Conservation (phyloP, 92 coral and sea anemone genomes). For the Phenganax stokvisi region DNA sequence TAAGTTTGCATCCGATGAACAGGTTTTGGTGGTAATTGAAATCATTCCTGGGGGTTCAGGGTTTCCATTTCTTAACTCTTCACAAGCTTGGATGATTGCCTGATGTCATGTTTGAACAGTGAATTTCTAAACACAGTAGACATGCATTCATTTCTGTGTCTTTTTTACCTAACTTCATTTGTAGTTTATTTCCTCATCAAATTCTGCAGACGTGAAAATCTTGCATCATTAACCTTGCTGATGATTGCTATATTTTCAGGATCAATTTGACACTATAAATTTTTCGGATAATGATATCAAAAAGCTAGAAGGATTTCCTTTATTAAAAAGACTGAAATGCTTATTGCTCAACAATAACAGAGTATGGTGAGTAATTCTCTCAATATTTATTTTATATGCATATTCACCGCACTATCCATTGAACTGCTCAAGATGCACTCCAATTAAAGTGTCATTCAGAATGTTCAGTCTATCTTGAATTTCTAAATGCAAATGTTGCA, state of each 20-base stretch:
- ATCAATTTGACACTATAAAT: conserved; percentile 95
- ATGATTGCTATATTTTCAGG: conserved; percentile 43
- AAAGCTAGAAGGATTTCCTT: conserved; percentile 90
- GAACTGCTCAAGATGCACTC: no score
- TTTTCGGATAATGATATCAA: conserved; percentile 95
- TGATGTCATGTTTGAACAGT: no score
- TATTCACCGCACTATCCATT: not conserved
- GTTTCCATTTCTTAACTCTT: not conserved
- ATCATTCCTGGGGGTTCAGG: not conserved
- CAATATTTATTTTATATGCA: not conserved
- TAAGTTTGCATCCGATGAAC: conserved; percentile 31
- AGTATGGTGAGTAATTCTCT: conserved; percentile 64
- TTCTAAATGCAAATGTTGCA: no score
- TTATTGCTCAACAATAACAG: conserved; percentile 83
- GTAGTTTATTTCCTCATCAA: no score
- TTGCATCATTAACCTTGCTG: not conserved
- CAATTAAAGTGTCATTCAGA: no score
- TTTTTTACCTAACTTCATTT: no score
- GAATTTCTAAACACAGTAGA: no score
- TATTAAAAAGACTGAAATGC: conserved; percentile 74
- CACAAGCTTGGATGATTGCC: no score
- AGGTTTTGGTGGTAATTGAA: not conserved
- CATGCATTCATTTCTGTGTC: no score
- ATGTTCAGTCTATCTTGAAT: no score
- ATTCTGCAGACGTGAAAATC: not conserved